Conservation (phyloP, 2,888 invertebrate genomes). For the Incurvaria masculella region DNA sequence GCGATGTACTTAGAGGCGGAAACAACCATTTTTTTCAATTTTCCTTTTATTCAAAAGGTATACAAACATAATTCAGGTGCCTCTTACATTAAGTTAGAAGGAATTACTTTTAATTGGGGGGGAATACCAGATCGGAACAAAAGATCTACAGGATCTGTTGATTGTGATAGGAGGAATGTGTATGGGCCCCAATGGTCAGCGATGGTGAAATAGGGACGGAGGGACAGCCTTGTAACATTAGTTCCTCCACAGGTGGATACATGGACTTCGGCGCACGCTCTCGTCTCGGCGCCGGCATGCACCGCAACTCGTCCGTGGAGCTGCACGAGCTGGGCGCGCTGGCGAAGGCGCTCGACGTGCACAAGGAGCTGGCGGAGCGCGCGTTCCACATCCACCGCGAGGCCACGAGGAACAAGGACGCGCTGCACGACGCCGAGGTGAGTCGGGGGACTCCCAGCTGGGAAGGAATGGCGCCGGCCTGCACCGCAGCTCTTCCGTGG, state of each 20-base stretch:
- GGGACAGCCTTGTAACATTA: neutral
- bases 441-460: too few relatives aligned
- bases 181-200: too few relatives aligned
- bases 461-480: conserved; percentile 22
- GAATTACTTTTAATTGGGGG: too few relatives aligned
- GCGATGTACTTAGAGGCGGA: neutral
- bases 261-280: conserved; percentile 44
- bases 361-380: conserved; percentile 67
- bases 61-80: too few relatives aligned
- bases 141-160: too few relatives aligned
- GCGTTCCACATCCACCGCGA: conserved; percentile 66
- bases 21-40: too few relatives aligned
- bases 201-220: neutral
- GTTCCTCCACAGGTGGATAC: conserved; percentile 30
- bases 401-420: conserved; percentile 53
- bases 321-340: conserved; percentile 68
- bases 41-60: too few relatives aligned
- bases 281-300: conserved; percentile 23
- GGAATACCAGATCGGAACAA: too few relatives aligned
- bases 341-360: conserved; percentile 70
- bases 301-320: conserved; percentile 50
- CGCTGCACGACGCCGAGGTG: conserved; percentile 65
- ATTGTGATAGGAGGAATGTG: too few relatives aligned
- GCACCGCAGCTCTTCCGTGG: conserved; percentile 45
- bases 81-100: too few relatives aligned